Evolutionary conservation across 1,140 invertebrate genomes (phyloP).

Genomic region (Ruditapes philippinarum): DNA sequence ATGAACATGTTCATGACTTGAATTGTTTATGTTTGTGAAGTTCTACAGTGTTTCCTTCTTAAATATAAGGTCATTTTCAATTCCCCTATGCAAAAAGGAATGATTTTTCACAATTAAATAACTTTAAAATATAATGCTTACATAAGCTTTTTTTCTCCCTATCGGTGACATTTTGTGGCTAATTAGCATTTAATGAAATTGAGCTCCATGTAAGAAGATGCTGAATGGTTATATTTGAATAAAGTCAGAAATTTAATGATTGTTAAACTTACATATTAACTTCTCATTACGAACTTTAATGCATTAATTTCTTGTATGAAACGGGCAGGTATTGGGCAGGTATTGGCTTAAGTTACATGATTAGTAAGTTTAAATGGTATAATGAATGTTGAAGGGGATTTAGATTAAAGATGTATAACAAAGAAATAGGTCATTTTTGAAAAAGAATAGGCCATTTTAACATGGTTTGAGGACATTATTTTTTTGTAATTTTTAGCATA

Average conservation of each 20-base stretch:
- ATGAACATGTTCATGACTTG: no score
- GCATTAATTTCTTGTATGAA: background rate
- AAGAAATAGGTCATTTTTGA: no score
- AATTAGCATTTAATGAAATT: slow-evolving; percentile 11
- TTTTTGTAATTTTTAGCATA: no score
- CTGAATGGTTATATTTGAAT: slow-evolving; percentile 5
- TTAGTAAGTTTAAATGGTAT: no score
- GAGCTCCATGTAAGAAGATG: background rate
- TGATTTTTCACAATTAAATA: background rate
- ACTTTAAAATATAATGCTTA: background rate
- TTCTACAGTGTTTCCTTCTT: no score
- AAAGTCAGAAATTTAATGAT: background rate
- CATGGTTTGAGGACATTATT: no score
- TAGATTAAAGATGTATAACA: no score
- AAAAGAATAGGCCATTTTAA: no score
- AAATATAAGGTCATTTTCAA: no score
- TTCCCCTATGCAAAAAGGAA: no score
- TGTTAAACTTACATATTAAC: background rate
- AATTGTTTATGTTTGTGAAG: no score
- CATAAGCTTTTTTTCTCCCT: background rate
- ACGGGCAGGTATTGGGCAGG: background rate
- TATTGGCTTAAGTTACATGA: background rate
- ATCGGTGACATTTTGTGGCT: background rate
- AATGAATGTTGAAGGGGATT: no score
- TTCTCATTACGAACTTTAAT: background rate